phyloP scores from a whole-genome alignment of 2,113 vertebrate species.

The Fregetta grallaria region DNA sequence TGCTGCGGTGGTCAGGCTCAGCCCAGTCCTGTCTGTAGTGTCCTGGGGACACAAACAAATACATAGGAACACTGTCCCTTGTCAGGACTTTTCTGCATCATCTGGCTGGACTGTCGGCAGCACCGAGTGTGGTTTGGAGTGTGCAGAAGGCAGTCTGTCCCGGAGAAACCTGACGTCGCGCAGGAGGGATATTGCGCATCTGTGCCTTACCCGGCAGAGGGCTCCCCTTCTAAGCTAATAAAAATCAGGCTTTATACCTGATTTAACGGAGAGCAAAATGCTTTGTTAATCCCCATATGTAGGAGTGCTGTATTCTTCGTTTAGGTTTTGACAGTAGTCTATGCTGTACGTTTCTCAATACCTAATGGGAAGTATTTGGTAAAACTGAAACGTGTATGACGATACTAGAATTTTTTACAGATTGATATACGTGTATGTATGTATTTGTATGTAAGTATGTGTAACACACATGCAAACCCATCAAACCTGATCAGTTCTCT shows the following conservation, averaged over 20 bases:
- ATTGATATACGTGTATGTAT: accelerated
- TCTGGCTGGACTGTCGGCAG: background rate
- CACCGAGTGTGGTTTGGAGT: accelerated
- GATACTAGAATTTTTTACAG: background rate
- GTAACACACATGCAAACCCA: no score
- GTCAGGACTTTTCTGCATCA: accelerated
- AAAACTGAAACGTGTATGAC: accelerated
- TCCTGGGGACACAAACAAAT: background rate
- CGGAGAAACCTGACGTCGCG: accelerated
- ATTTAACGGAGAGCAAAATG: background rate
- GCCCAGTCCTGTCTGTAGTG: background rate
- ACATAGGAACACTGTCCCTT: background rate
- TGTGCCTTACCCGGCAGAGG: constrained; percentile 62
- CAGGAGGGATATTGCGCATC: accelerated
- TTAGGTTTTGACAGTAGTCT: background rate
- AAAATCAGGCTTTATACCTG: background rate
- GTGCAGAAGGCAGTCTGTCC: background rate
- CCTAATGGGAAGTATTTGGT: background rate
- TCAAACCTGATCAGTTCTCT: background rate
- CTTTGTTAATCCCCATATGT: background rate
- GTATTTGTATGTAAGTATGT: background rate
- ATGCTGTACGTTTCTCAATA: background rate
- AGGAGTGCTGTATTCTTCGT: background rate
- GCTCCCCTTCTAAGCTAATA: constrained; percentile 65
- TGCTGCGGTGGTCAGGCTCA: background rate